Evolutionary conservation across 2,797 vertebrate species (phyloP).

Genomic region (Ctenochaetus hawaiiensis): DNA sequence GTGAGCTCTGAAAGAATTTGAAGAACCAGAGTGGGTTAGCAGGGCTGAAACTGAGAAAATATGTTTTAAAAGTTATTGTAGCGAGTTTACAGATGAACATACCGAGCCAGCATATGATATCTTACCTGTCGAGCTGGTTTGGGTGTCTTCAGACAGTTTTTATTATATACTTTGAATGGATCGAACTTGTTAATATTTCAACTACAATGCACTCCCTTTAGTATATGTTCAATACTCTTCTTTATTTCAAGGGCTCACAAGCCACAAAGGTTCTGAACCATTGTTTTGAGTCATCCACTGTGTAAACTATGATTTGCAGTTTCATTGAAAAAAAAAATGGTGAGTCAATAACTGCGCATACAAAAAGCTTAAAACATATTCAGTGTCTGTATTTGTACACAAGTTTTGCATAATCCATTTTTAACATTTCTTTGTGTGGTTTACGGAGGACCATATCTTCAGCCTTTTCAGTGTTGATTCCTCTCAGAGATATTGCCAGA

Average conservation of each 20-base stretch:
- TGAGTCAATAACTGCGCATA: background rate
- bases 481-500: background rate
- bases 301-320: background rate
- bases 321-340: background rate
- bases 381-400: too few species aligned
- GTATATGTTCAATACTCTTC: background rate
- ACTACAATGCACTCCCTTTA: background rate
- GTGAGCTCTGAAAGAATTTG: slow-evolving; percentile 23
- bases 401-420: too few species aligned
- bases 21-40: slow-evolving; percentile 22
- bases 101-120: too few species aligned
- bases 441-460: too few species aligned
- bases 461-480: too few species aligned
- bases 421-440: too few species aligned
- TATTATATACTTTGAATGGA: background rate
- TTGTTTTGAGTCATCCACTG: background rate
- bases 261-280: too few species aligned
- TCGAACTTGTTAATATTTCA: background rate
- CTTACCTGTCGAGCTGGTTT: background rate
- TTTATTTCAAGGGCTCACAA: background rate
- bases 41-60: background rate
- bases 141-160: background rate
- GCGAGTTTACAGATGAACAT: background rate
- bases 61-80: background rate
- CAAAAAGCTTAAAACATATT: background rate